A percentile compares a stretch with the other conserved stretches of the same genome.
phyloP scores from a whole-genome alignment of 1,140 invertebrate species.

The Atta cephalotes region DNA sequence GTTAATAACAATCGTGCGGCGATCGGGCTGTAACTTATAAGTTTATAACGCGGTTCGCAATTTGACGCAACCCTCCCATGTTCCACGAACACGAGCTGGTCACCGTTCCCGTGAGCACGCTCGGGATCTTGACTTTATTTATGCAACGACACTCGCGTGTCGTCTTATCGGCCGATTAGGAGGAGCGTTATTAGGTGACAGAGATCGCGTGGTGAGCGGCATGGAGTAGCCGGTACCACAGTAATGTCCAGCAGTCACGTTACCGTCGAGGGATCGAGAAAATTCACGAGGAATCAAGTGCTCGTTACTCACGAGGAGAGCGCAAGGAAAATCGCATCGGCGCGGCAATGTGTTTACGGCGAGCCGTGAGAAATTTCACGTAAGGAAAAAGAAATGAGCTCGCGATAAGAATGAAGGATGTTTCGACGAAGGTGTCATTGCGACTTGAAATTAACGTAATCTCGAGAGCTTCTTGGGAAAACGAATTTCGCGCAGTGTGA shows the following conservation, averaged over 20 bases:
- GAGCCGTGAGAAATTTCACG: background rate
- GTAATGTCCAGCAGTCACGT: slow-evolving; percentile 78
- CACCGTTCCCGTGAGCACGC: background rate
- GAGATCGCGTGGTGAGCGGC: slow-evolving; percentile 77
- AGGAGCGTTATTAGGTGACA: slow-evolving; percentile 80
- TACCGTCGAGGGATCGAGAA: slow-evolving; percentile 43
- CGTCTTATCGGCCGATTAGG: slow-evolving; percentile 79
- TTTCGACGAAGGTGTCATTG: background rate
- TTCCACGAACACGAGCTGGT: background rate
- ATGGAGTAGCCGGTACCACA: slow-evolving; percentile 52
- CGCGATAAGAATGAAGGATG: slow-evolving; percentile 21
- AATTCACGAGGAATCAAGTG: slow-evolving; percentile 55
- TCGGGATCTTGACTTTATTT: slow-evolving; percentile 73
- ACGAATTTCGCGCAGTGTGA: slow-evolving; percentile 10
- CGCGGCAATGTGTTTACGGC: background rate
- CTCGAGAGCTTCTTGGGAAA: background rate
- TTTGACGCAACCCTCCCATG: slow-evolving; percentile 29
- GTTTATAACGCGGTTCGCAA: slow-evolving; percentile 61
- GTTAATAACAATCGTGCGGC: slow-evolving; percentile 54
- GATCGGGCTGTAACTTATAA: slow-evolving; percentile 60
- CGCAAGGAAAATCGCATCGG: background rate
- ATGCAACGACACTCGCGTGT: slow-evolving; percentile 77
- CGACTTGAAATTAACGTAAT: background rate
- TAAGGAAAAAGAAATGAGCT: background rate
- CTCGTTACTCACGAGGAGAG: slow-evolving; percentile 38